These are phyloP conservation scores for Potamarius usumacintae DNA, from an alignment of 2,113 vertebrate genomes.

Conservation along the genomic window DNA sequence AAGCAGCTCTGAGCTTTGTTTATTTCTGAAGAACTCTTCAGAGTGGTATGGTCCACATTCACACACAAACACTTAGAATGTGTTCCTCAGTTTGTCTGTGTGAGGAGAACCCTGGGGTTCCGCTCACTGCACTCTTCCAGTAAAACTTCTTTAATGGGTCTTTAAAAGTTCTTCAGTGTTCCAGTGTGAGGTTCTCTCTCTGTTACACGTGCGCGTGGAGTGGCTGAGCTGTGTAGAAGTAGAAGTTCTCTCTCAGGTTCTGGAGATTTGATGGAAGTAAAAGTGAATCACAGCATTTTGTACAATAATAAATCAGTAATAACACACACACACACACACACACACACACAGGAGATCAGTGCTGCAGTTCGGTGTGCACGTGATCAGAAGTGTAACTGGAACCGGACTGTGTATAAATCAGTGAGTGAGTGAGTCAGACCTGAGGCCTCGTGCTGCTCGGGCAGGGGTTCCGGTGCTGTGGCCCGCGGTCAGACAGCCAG, in stretches of 20 bases:
- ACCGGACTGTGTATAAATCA: background rate
- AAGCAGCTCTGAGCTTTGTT: background rate
- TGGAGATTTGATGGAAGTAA: background rate
- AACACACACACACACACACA: background rate
- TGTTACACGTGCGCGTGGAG: too few relatives aligned
- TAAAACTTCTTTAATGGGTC: background rate
- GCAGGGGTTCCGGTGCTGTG: background rate
- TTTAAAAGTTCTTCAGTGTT: background rate
- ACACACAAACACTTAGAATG: background rate
- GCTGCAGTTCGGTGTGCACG: background rate
- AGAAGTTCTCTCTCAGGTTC: background rate
- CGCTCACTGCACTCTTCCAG: background rate
- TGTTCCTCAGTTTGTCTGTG: background rate
- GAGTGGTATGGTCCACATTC: background rate
- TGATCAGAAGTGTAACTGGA: conserved; percentile 14
- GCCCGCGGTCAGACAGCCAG: conserved; percentile 53
- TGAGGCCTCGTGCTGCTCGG: conserved; percentile 3
- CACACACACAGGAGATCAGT: background rate
- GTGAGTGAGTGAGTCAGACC: background rate
- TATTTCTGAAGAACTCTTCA: background rate
- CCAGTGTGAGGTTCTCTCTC: too few relatives aligned
- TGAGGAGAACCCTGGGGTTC: background rate
- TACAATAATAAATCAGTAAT: background rate
- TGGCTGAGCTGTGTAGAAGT: background rate
- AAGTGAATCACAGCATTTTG: background rate